These are phyloP conservation scores for Agonopterix arenella DNA, from an alignment of 2,888 invertebrate species.

Conservation along the genomic window DNA sequence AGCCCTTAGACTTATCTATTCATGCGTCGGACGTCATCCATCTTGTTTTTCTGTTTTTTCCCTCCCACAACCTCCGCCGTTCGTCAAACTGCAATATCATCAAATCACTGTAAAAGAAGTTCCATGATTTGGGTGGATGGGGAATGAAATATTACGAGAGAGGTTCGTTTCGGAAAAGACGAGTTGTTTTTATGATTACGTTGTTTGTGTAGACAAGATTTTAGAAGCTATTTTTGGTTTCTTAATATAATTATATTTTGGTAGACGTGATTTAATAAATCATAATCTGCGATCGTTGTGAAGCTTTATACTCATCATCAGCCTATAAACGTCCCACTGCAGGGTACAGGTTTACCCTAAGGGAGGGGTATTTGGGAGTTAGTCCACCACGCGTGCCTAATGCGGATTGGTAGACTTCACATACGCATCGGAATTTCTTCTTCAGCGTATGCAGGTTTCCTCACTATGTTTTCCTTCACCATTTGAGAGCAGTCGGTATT, in stretches of 20 bases:
- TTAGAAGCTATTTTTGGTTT: slow-evolving; percentile 1
- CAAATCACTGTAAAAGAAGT: slow-evolving; percentile 74
- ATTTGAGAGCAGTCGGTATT: too few relatives aligned
- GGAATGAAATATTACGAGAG: slow-evolving; percentile 69
- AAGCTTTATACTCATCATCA: too few relatives aligned
- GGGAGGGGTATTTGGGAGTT: too few relatives aligned
- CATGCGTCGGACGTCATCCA: slow-evolving; percentile 33
- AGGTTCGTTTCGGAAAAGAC: slow-evolving; percentile 53
- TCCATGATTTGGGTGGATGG: slow-evolving; percentile 60
- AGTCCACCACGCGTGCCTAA: too few relatives aligned
- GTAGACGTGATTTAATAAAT: slow-evolving; percentile 2
- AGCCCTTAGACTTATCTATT: background rate
- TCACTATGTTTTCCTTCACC: too few relatives aligned
- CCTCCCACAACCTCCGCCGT: slow-evolving; percentile 30
- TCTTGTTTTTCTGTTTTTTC: slow-evolving; percentile 57
- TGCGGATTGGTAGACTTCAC: too few relatives aligned
- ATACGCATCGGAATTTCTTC: too few relatives aligned
- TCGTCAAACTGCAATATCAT: slow-evolving; percentile 74
- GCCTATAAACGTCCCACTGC: too few relatives aligned
- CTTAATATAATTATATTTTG: too few relatives aligned
- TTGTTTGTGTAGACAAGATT: slow-evolving; percentile 4
- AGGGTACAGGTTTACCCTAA: too few relatives aligned
- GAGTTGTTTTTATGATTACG: slow-evolving; percentile 13
- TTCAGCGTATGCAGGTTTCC: too few relatives aligned
- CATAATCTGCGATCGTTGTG: too few relatives aligned